Conservation (phyloP, 2,113 vertebrate genomes). For the Dipodomys merriami region DNA sequence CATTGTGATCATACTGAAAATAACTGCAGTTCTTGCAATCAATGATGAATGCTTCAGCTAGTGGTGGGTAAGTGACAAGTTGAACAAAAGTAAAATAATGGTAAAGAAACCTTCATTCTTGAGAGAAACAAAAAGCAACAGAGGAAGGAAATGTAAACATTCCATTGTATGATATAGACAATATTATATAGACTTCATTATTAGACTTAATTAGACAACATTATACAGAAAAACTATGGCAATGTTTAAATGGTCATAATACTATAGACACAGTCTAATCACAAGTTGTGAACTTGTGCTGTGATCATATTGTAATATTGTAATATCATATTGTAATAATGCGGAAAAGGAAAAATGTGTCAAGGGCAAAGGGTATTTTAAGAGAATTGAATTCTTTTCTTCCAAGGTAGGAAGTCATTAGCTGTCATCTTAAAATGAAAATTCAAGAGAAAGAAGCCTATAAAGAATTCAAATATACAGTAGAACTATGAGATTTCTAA, state of each 20-base stretch:
- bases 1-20: background rate
- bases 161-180: background rate
- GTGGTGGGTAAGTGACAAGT: background rate
- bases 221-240: background rate
- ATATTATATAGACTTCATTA: background rate
- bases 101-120: background rate
- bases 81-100: background rate
- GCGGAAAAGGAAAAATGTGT: background rate
- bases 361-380: background rate
- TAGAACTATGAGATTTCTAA: background rate
- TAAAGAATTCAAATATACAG: background rate
- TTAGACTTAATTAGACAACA: too few species aligned
- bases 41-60: background rate
- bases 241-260: background rate
- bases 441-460: background rate
- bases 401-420: background rate
- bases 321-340: background rate
- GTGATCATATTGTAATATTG: too few species aligned
- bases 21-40: background rate
- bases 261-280: background rate
- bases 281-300: background rate
- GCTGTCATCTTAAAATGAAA: background rate
- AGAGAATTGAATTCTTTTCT: background rate
- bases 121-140: constrained; percentile 3
- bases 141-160: background rate